Evolutionary conservation across 2,888 invertebrate genomes (phyloP), one percentile per base, ranked within the genome.

Genomic region (Drosophila putrida): DNA sequence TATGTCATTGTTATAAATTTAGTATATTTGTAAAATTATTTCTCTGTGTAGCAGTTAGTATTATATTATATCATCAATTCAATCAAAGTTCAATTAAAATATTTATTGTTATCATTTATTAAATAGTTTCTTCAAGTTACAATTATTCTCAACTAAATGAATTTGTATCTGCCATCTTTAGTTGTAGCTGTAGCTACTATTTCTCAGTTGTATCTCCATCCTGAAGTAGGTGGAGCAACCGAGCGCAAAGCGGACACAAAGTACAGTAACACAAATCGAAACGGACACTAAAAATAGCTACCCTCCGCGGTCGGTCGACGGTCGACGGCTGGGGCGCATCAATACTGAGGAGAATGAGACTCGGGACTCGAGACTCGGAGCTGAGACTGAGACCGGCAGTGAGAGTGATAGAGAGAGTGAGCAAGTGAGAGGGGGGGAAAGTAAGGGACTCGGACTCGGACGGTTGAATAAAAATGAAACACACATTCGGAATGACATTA

Each of bases 221-320:
- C 28, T 13, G 38, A 9, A 15, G 69, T 50, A 43, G 49, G 47
- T 59, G 43, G 35, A 39, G 33, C 47, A 47, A 46, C 9, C 54
- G 49, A 71, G 27, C 36, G 10, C 50, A 44, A 6, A 53, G 67
- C 74, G 76, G 79, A 70, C 76, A 62, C 49, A 68, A 69, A 75
- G 87, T 87, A 83, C 89, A 83, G 89, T 86, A 81, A 81, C 71
- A 87, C 78, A 83, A 84, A 84, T 82, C 58, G 65, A 71, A 88
- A 78, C 84, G 88, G 90, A 82, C 90, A 91, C 91, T 90, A 90
- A 89, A 90, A 90, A 90, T 91, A 90, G 90, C 83, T 85, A 90
- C 90, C 90, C 90, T 88, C 80, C 81, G 31, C 51, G 38, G 51
- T 41, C 33, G 51, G 11, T 28, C 39, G 51, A 33, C 78, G 41